These are phyloP conservation scores for Peromyscus leucopus DNA, from an alignment of 2,113 vertebrate species.

Conservation along the genomic window DNA sequence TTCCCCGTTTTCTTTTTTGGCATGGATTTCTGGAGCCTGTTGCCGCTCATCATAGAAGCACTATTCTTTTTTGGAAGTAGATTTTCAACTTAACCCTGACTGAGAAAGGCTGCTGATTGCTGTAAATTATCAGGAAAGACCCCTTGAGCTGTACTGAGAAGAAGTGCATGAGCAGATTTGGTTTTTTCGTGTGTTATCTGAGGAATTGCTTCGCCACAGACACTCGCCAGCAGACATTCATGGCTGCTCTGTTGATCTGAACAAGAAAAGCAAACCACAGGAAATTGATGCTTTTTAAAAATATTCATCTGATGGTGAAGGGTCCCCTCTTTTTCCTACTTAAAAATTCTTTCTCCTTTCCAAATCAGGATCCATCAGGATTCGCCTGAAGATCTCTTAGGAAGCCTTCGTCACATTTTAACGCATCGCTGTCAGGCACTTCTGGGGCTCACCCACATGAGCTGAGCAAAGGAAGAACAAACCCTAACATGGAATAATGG, in stretches of 20 bases:
- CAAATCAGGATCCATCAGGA: conserved; percentile 65
- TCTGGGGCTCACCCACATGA: conserved; percentile 57
- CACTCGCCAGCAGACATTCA: conserved; percentile 57
- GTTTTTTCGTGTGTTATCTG: neutral
- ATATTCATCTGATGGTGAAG: conserved; percentile 35
- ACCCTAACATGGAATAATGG: conserved; percentile 48
- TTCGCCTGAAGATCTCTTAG: conserved; percentile 70
- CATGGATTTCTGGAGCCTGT: conserved; percentile 73
- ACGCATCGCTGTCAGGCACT: conserved; percentile 63
- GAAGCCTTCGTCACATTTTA: conserved; percentile 78
- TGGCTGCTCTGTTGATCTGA: conserved; percentile 78
- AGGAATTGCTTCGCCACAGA: conserved; percentile 76
- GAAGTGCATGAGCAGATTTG: conserved; percentile 52
- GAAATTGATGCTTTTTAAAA: conserved; percentile 32
- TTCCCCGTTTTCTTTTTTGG: neutral
- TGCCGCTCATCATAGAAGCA: conserved; percentile 72
- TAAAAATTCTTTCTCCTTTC: conserved; percentile 59
- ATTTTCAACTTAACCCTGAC: conserved; percentile 73
- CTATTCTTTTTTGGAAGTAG: conserved; percentile 73
- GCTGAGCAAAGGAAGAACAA: conserved; percentile 68
- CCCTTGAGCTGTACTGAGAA: conserved; percentile 27
- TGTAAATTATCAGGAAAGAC: conserved; percentile 26
- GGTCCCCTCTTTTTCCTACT: neutral
- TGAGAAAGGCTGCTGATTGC: conserved; percentile 62
- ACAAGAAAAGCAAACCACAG: conserved; percentile 41